Base-by-base conservation (phyloP, 1,140 invertebrate species). In the Achroia grisella region DNA sequence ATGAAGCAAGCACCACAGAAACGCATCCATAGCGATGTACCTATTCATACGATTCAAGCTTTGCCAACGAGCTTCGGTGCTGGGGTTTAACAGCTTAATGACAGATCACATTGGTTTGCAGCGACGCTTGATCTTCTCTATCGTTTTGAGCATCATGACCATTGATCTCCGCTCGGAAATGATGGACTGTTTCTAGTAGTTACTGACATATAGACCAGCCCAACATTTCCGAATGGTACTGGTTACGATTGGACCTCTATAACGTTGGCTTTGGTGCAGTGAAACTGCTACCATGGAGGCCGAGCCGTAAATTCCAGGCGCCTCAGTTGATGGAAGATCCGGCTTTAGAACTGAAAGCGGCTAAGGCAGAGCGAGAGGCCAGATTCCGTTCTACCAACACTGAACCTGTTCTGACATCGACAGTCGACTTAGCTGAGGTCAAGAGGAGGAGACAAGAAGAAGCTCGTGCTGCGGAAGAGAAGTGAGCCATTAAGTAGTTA, bases 231-330 rank as follows among this genome's bases (percentile, higher is more conserved):
- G 39, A 49, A 64, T 68, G 61, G 62, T 62, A 55, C 62, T 59
- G 58, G 39, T 39, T 51, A 54, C 17, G 17, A 45, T 54, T 49
- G 50, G 46, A 56, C 45, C 12, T 49, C 40, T 57, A 57, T 78
- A 63, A 68, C 59, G 48, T 63, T 58, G 61, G 67, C 69, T 64
- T 67, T 51, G 68, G 64, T 71, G 65, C 77, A 89, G 88, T 84
- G 48, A 87, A 89, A 64, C 82, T 91, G 76, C 87, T 90, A 37
- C 89, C 90, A 36, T 85, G 86, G 61, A 88, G 90, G 55, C 89
- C 90, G 63, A 88, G 89, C 56, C 86, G 90, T 56, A 89, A 88
- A 69, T 91, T 91, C 80, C 88, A 88, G 71, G 77, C 86, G 37
- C 86, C 86, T 29, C 76, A 79, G 64, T 72, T 73, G 39, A 87